Conservation (phyloP, 2,113 vertebrate genomes). For the Harpagus bidentatus region DNA sequence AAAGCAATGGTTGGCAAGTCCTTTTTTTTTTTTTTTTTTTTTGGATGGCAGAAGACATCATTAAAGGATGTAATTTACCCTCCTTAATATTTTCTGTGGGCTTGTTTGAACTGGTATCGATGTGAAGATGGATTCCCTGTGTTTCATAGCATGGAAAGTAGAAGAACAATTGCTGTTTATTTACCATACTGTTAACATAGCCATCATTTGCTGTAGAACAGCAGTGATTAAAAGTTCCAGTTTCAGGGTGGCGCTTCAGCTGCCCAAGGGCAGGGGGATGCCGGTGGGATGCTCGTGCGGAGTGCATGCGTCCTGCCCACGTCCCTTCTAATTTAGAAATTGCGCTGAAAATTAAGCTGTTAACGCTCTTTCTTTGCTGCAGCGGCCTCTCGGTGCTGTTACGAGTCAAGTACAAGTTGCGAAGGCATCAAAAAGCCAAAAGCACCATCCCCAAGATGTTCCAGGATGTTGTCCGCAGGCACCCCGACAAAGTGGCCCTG, state of each 20-base stretch:
- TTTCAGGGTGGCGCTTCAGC: background rate
- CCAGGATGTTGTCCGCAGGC: conserved; percentile 65
- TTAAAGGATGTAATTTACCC: background rate
- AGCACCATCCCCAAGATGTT: conserved; percentile 84
- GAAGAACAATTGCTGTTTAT: background rate
- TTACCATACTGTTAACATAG: fast-evolving
- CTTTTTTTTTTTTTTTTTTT: background rate
- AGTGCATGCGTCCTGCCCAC: fast-evolving
- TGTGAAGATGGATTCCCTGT: background rate
- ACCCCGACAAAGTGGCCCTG: conserved; percentile 82
- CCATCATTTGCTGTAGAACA: fast-evolving
- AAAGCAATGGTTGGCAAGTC: background rate
- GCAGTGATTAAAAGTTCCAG: background rate
- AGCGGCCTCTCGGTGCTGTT: conserved; percentile 86
- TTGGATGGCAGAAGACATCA: no score
- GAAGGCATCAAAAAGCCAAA: conserved; percentile 68
- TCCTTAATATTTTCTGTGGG: background rate
- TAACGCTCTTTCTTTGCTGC: background rate
- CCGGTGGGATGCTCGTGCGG: fast-evolving
- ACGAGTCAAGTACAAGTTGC: conserved; percentile 80
- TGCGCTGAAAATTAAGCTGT: background rate
- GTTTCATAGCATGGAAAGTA: background rate
- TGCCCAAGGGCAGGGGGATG: background rate
- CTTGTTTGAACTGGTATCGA: fast-evolving
- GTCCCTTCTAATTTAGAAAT: background rate